phyloP scores from a whole-genome alignment of 2,888 invertebrate genomes.

The Spilosoma lubricipeda region DNA sequence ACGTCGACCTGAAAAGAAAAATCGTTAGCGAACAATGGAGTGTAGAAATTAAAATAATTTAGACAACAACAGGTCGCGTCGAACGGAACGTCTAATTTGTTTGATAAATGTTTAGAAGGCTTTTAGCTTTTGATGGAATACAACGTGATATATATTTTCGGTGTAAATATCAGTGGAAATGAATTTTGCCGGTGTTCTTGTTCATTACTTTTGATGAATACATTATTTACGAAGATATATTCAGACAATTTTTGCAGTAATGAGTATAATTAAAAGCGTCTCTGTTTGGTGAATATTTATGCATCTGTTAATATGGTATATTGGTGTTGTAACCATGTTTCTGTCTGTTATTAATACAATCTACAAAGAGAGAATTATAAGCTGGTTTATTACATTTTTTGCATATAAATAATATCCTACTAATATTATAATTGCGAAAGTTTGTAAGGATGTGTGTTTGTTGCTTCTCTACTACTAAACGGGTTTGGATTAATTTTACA shows the following conservation, averaged over 20 bases:
- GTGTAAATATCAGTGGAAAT: neutral
- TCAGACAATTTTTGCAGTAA: neutral
- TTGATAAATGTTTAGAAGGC: conserved; percentile 38
- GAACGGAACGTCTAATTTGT: conserved; percentile 44
- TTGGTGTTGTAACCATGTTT: neutral
- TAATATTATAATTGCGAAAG: too few species aligned
- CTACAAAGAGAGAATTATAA: neutral
- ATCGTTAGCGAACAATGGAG: conserved; percentile 41
- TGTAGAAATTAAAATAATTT: conserved; percentile 48
- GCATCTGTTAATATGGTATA: too few species aligned
- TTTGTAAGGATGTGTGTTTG: too few species aligned
- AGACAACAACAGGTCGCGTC: conserved; percentile 44
- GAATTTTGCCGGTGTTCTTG: neutral
- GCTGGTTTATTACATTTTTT: neutral
- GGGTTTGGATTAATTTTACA: too few species aligned
- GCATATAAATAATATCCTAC: neutral
- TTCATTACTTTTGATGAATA: neutral
- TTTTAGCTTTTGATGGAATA: conserved; percentile 2
- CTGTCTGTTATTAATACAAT: neutral
- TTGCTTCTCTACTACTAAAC: too few species aligned
- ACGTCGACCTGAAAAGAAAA: conserved; percentile 37
- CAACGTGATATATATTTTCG: neutral
- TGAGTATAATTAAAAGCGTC: neutral
- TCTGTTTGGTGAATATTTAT: neutral
- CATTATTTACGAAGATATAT: neutral